A percentile compares a stretch with the other conserved stretches of the same genome.
Evolutionary conservation across 2,797 vertebrate genomes (phyloP).

Genomic region (Sylvilagus floridanus): DNA sequence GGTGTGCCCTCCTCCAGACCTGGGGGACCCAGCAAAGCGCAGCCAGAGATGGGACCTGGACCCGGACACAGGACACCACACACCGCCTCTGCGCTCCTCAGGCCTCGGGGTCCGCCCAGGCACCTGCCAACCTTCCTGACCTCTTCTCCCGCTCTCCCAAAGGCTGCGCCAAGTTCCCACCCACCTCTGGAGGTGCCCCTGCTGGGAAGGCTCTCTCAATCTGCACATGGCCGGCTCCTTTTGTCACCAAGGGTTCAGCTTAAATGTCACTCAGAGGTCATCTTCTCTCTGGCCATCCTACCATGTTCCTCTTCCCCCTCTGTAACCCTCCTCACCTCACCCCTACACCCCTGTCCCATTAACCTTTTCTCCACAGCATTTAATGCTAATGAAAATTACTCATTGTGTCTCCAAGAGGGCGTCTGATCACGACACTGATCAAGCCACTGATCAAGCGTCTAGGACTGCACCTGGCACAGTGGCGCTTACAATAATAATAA

Average conservation of each 20-base stretch:
- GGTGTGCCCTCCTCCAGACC: background rate
- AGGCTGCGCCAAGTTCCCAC: no score
- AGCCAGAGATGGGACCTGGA: constrained; percentile 20
- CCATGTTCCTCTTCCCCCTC: background rate
- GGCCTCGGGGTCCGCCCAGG: background rate
- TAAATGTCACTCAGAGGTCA: constrained; percentile 16
- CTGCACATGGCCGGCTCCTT: background rate
- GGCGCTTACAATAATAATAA: background rate
- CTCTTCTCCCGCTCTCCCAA: constrained; percentile 11
- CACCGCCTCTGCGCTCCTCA: background rate
- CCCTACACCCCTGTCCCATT: background rate
- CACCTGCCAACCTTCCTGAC: constrained; percentile 1
- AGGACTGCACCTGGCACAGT: background rate
- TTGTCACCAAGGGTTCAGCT: background rate
- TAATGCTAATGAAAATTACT: background rate
- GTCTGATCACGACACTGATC: constrained; percentile 29
- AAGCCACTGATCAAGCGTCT: background rate
- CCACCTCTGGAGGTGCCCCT: background rate
- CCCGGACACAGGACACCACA: background rate
- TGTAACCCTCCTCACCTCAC: background rate
- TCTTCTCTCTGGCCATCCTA: background rate
- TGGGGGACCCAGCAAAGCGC: background rate
- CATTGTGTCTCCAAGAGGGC: background rate
- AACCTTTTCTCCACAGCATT: background rate
- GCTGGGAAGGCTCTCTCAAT: background rate